A percentile compares a stretch with the other conserved stretches of the same genome.
Evolutionary conservation across 2,888 invertebrate species (phyloP).

Genomic region (Oxyscelio sp.): DNA sequence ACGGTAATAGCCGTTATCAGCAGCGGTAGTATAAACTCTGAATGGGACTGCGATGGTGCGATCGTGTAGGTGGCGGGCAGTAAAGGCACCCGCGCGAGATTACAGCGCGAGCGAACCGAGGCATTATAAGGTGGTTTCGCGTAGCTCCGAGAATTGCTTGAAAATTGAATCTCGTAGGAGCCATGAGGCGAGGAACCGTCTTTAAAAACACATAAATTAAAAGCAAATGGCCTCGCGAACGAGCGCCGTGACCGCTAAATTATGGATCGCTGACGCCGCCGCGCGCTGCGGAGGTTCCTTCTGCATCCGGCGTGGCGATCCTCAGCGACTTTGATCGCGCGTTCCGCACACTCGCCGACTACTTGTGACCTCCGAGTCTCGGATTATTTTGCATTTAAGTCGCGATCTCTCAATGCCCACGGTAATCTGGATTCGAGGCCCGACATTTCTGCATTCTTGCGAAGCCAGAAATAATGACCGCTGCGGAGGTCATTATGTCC

Average conservation of each 20-base stretch:
- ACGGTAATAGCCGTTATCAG: slow-evolving; percentile 71
- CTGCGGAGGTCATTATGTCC: slow-evolving; percentile 17
- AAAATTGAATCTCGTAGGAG: slow-evolving; percentile 84
- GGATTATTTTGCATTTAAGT: slow-evolving; percentile 61
- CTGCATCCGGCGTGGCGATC: slow-evolving; percentile 29
- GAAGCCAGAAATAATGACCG: no score
- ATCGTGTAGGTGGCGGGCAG: slow-evolving; percentile 75
- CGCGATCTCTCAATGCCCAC: slow-evolving; percentile 47
- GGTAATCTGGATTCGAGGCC: slow-evolving; percentile 41
- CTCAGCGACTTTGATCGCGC: slow-evolving; percentile 65
- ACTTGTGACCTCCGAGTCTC: slow-evolving; percentile 38
- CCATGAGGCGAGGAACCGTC: slow-evolving; percentile 80
- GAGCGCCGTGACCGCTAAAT: slow-evolving; percentile 86
- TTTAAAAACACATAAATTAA: slow-evolving; percentile 88
- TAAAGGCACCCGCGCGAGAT: slow-evolving; percentile 75
- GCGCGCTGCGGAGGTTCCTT: slow-evolving; percentile 60
- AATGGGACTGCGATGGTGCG: slow-evolving; percentile 72
- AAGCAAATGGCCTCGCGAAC: slow-evolving; percentile 84
- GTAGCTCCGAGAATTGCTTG: slow-evolving; percentile 77
- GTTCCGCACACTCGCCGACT: slow-evolving; percentile 37
- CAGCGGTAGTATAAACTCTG: slow-evolving; percentile 73
- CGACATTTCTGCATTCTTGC: slow-evolving; percentile 19
- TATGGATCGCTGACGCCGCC: slow-evolving; percentile 84
- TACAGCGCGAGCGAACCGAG: slow-evolving; percentile 58
- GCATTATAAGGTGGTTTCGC: slow-evolving; percentile 75